Conservation (phyloP, 1,140 invertebrate genomes). For the Trissolcus basalis region DNA sequence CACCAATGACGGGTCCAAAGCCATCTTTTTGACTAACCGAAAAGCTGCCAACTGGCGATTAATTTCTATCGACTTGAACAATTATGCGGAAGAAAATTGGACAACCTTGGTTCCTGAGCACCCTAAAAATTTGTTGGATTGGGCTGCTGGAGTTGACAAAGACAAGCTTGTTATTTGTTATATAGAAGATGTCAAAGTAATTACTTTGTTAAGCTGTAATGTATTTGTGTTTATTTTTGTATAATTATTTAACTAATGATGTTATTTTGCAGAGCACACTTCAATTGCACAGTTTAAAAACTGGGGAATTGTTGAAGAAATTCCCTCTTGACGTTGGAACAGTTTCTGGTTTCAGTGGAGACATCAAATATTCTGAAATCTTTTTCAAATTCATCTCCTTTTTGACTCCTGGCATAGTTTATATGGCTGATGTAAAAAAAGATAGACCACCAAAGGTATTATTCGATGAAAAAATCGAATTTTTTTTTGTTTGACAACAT, state of each 20-base stretch:
- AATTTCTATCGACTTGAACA: conserved; percentile 91
- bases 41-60: conserved; percentile 94
- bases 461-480: background rate
- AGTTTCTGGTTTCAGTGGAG: conserved; percentile 88
- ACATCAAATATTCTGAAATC: conserved; percentile 90
- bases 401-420: conserved; percentile 92
- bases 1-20: conserved; percentile 89
- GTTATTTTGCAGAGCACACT: conserved; percentile 84
- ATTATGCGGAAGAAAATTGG: conserved; percentile 89
- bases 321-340: conserved; percentile 92
- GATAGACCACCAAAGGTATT: conserved; percentile 77
- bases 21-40: conserved; percentile 95
- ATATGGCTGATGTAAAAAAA: conserved; percentile 87
- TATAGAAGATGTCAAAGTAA: conserved; percentile 95
- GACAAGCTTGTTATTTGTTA: conserved; percentile 95
- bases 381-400: conserved; percentile 97
- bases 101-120: conserved; percentile 89
- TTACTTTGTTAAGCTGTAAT: conserved; percentile 5
- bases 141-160: conserved; percentile 87
- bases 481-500: conserved; percentile 12
- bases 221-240: background rate
- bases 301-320: conserved; percentile 83
- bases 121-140: conserved; percentile 91
- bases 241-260: background rate
- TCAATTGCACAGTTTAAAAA: conserved; percentile 86